phyloP scores from a whole-genome alignment of 2,113 vertebrate species.

The Cyphomyrus discorhynchus region DNA sequence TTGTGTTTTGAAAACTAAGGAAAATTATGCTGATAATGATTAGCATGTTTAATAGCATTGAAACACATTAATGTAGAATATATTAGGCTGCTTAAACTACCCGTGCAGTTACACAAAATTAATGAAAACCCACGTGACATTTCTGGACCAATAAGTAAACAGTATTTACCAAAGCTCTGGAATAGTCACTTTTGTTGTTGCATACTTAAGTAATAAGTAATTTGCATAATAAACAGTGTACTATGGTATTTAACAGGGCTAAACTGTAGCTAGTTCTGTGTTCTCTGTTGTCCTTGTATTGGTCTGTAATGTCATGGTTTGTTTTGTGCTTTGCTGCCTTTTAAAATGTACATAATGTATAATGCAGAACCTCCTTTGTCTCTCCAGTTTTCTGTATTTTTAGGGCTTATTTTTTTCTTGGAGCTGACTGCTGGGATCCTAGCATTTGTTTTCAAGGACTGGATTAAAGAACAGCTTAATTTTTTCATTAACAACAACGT shows the following conservation, averaged over 20 bases:
- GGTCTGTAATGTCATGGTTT: neutral
- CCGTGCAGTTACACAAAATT: neutral
- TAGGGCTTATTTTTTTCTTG: conserved; percentile 87
- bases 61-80: neutral
- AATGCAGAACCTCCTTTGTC: neutral
- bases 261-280: neutral
- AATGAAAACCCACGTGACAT: neutral
- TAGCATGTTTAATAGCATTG: neutral
- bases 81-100: neutral
- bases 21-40: neutral
- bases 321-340: neutral
- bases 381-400: conserved; percentile 79
- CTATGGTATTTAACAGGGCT: neutral
- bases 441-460: conserved; percentile 86
- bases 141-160: neutral
- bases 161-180: neutral
- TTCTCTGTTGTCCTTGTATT: neutral
- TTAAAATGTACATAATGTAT: too few species aligned
- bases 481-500: conserved; percentile 89
- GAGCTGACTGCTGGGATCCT: conserved; percentile 82
- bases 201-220: neutral
- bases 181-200: neutral
- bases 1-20: neutral
- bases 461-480: conserved; percentile 92
- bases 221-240: neutral